Evolutionary conservation across 1,140 invertebrate species (phyloP).

Genomic region (Whitmania pigra): DNA sequence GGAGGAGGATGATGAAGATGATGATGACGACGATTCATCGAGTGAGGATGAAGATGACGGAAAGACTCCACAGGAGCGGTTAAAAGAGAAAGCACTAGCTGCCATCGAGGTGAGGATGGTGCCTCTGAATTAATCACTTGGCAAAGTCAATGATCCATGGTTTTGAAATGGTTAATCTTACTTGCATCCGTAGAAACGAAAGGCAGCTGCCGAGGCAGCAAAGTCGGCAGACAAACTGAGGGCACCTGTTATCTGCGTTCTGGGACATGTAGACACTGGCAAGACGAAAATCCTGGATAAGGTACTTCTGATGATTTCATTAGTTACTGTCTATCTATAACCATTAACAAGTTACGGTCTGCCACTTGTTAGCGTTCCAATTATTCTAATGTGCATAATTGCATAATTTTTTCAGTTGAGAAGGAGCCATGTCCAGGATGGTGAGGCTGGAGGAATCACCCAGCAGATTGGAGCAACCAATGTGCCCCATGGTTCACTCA

Average conservation of each 20-base stretch:
- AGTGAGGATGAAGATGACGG: slow-evolving; percentile 27
- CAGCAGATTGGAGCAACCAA: slow-evolving; percentile 99
- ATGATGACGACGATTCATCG: slow-evolving; percentile 19
- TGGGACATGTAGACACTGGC: slow-evolving; percentile 99
- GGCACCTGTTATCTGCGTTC: slow-evolving; percentile 90
- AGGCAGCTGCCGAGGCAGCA: slow-evolving; percentile 69
- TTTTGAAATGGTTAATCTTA: too few species aligned
- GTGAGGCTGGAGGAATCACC: slow-evolving; percentile 97
- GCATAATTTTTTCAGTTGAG: slow-evolving; percentile 26
- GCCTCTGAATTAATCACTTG: neutral
- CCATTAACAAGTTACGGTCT: too few species aligned
- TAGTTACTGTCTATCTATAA: too few species aligned
- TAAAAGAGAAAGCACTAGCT: slow-evolving; percentile 50
- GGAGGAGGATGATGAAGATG: slow-evolving; percentile 10
- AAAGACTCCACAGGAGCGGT: slow-evolving; percentile 51
- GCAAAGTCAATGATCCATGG: neutral
- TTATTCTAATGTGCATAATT: neutral
- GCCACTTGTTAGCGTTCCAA: neutral
- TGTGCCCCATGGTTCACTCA: slow-evolving; percentile 90
- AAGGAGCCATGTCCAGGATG: slow-evolving; percentile 69
- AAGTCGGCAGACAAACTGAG: slow-evolving; percentile 64
- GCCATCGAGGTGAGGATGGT: slow-evolving; percentile 50
- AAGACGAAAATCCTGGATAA: slow-evolving; percentile 99
- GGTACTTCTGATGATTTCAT: slow-evolving; percentile 31
- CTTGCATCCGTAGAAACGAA: slow-evolving; percentile 52